Base-by-base conservation (phyloP, 2,888 invertebrate species). In the Stenoptilia bipunctidactyla region DNA sequence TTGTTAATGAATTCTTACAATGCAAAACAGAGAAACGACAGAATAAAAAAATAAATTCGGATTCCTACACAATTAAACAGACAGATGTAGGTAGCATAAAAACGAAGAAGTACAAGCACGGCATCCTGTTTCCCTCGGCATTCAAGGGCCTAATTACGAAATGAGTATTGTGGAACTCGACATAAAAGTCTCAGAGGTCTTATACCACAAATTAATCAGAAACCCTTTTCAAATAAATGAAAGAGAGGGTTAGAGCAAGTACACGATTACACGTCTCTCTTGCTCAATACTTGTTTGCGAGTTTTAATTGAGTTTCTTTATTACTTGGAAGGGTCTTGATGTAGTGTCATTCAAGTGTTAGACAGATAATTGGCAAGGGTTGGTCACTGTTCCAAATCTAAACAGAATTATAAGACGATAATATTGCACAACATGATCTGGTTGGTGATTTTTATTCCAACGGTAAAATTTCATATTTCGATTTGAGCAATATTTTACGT, bases 71-170 rank as follows among this genome's bases (percentile, higher is more conserved):
- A 36, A 38, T 38, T 27, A 15, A 38, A 38, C 40, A 34, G 43
- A 45, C 46, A 46, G 45, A 46, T 44, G 44, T 40, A 46, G 49
- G 44, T 40, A 46, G 49, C 45, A 58, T 56, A 64, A 61, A 66
- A 59, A 58, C 54, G 59, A 59, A 59, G 54, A 49, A 46, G 61
- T 45, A 58, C 20, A 20, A 20, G 8, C 20, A 8, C 20, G 20
- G 20, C 71, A 76, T 76, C 76, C 76, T 66, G 74, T 68, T 62
- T 60, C 61, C 60, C 55, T 54, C 55, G 55, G 52, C 55, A 63
- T 66, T 53, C 61, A 55, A 54, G 58, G 56, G 59, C 65, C 75
- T 77, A 79, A 79, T 76, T 79, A 75, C 66, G 61, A 55, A 65
- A 63, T 61, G 57, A 63, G 61, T 59, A 52, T 55, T 53, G 54